These are phyloP conservation scores for Eumerus sabulonum DNA, from an alignment of 2,888 invertebrate genomes.

Conservation along the genomic window DNA sequence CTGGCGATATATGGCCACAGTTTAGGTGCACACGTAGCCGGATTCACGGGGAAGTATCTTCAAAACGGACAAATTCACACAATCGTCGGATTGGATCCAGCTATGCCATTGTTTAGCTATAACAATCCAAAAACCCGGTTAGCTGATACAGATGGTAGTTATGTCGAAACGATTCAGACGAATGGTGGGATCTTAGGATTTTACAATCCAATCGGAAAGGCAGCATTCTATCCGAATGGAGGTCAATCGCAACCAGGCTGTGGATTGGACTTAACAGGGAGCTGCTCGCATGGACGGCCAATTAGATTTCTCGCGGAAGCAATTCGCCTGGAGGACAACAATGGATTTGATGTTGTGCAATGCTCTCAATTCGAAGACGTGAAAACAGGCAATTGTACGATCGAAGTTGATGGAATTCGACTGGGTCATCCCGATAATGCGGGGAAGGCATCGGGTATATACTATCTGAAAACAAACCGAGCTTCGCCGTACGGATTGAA, in stretches of 20 bases:
- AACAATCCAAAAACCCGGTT: constrained; percentile 72
- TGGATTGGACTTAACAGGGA: constrained; percentile 76
- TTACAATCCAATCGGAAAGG: constrained; percentile 77
- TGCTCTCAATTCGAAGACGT: constrained; percentile 29
- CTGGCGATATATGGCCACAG: constrained; percentile 82
- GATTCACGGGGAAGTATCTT: constrained; percentile 81
- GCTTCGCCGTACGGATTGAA: constrained; percentile 19
- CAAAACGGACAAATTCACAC: constrained; percentile 81
- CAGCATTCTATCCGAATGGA: constrained; percentile 81
- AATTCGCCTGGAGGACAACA: constrained; percentile 53
- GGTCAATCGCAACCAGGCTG: constrained; percentile 81
- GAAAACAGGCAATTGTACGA: constrained; percentile 14
- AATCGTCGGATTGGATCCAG: constrained; percentile 80
- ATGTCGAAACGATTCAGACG: constrained; percentile 77
- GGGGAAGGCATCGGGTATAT: constrained; percentile 12
- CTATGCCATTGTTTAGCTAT: constrained; percentile 74
- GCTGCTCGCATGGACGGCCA: constrained; percentile 79
- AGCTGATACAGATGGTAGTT: constrained; percentile 72
- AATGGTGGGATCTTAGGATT: constrained; percentile 74
- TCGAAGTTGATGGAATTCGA: constrained; percentile 10
- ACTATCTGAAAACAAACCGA: constrained; percentile 41
- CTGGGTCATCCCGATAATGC: constrained; percentile 47
- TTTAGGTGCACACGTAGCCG: constrained; percentile 82
- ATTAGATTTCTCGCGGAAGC: constrained; percentile 77
- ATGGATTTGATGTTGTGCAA: constrained; percentile 18